These are phyloP conservation scores for Drosophila sucinea DNA, from an alignment of 1,140 invertebrate species.

Conservation along the genomic window DNA sequence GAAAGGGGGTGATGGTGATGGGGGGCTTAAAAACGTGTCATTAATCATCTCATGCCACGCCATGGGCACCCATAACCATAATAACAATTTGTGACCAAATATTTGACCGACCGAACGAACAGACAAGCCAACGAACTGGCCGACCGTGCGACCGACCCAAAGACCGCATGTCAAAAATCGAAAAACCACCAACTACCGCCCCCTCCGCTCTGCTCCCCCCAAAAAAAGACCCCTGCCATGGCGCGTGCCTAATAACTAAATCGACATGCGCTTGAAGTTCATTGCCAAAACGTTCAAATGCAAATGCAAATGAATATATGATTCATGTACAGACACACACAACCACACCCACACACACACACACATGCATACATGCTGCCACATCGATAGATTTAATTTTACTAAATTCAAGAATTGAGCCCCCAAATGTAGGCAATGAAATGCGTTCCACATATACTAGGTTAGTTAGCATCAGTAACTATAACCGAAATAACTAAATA, in stretches of 20 bases:
- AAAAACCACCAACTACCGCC: background rate
- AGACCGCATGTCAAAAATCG: too few species aligned
- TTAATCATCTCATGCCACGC: constrained; percentile 70
- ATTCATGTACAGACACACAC: constrained; percentile 6
- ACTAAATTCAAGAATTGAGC: background rate
- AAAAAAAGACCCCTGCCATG: too few species aligned
- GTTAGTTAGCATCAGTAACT: too few species aligned
- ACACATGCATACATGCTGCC: constrained; percentile 20
- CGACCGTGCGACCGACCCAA: background rate
- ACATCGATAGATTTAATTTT: constrained; percentile 28
- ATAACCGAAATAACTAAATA: too few species aligned
- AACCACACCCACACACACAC: constrained; percentile 28
- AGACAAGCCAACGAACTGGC: constrained; percentile 21
- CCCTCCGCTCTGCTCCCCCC: background rate
- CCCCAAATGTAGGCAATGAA: constrained; percentile 1
- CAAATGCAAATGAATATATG: constrained; percentile 10
- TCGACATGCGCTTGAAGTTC: constrained; percentile 45
- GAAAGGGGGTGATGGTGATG: constrained; percentile 16
- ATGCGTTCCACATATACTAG: background rate
- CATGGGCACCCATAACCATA: constrained; percentile 55
- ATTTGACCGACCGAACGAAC: constrained; percentile 49
- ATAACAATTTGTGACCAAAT: constrained; percentile 78
- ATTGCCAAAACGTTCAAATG: constrained; percentile 43
- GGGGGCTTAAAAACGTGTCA: constrained; percentile 70
- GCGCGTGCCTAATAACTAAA: constrained; percentile 1